Evolutionary conservation across 2,888 invertebrate genomes (phyloP), one percentile per base, ranked within the genome.

Genomic region (Clusia tigrina): DNA sequence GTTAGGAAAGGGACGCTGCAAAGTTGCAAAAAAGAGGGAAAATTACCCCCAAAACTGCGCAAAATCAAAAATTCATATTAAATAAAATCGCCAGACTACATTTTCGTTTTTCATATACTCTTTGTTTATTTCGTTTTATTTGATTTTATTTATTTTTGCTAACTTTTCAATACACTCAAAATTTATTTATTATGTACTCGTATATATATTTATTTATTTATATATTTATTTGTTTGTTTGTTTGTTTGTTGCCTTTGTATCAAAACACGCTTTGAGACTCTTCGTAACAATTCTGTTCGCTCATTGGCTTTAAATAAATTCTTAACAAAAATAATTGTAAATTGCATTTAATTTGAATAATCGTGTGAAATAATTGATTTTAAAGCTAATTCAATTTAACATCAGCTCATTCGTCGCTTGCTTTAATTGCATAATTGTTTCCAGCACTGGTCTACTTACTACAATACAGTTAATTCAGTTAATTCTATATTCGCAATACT

Each of bases 1-100:
- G 18, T 20, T 25, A 20, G 15, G n/a, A 18, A 12, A 9, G 42
- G 56, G 20, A 37, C 51, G 23, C 17, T 15, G 18, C n/a, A 2
- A n/a, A n/a, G n/a, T n/a, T n/a, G n/a, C n/a, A n/a, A n/a, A n/a
- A n/a, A n/a, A n/a, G n/a, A n/a, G n/a, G n/a, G n/a, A n/a, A n/a
- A n/a, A n/a, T n/a, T n/a, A n/a, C n/a, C 15, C 24, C 25, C 17
- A 77, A 73, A 77, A 71, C 68, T 77, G 77, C 77, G 77, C 74
- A 76, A 69, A 77, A 78, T 76, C 78, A 69, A 73, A 74, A 62
- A 42, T 54, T 54, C 54, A 57, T 64, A 59, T 64, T 71, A 66
- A 74, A 74, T n/a, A n/a, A 74, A 77, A 52, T 74, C 74, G 69
- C 67, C 18, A 67, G 48, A 51, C 22, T 59, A n/a, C 23, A 37